A percentile compares a stretch with the other conserved stretches of the same genome.
Conservation (phyloP, 2,113 vertebrate species). For the Xerus inauris region DNA sequence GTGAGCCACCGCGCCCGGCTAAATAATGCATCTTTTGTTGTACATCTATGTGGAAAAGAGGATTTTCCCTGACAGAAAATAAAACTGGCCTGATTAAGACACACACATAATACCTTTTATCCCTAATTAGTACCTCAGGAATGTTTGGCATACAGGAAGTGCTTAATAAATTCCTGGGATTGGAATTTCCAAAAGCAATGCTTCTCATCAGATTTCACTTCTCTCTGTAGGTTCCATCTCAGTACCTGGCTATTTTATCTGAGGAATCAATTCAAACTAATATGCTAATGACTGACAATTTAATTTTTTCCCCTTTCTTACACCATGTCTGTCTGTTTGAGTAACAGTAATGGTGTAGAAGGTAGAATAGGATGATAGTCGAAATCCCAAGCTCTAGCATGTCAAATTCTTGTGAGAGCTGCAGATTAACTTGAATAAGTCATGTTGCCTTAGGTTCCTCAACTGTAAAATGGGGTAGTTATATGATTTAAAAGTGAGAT, state of each 20-base stretch:
- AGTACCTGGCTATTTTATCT: not conserved
- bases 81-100: not conserved
- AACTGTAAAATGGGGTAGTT: not conserved
- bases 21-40: constrained; percentile 51
- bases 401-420: not conserved
- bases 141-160: not conserved
- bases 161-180: not conserved
- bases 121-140: not conserved
- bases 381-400: not conserved
- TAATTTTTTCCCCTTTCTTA: not conserved
- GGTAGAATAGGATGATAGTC: not conserved
- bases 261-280: constrained; percentile 17
- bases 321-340: not conserved
- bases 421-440: not conserved
- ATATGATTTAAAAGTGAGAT: not conserved
- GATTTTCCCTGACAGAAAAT: constrained; percentile 17
- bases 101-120: not conserved
- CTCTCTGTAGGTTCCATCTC: not conserved
- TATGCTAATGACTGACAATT: not conserved
- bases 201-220: constrained; percentile 31
- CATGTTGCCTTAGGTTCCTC: not conserved
- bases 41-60: not conserved
- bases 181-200: not conserved
- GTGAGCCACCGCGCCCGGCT: no score
- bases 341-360: not conserved